phyloP scores from a whole-genome alignment of 2,888 invertebrate species.

The Megalurothrips usitatus region DNA sequence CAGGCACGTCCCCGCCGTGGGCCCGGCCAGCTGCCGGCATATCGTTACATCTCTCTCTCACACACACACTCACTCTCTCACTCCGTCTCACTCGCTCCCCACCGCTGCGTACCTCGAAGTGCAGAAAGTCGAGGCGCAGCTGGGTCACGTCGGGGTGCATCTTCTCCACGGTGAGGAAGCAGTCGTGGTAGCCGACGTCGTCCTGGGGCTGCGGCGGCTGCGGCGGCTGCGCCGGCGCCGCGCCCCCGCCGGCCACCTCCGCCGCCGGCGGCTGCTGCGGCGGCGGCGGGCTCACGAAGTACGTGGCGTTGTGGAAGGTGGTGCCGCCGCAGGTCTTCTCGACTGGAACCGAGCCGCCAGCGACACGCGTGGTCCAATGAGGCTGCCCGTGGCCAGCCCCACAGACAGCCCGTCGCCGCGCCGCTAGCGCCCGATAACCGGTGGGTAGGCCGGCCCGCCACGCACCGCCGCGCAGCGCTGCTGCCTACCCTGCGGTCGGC shows the following conservation, averaged over 20 bases:
- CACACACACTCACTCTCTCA: too few species aligned
- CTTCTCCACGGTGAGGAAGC: conserved; percentile 61
- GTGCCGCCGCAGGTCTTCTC: conserved; percentile 62
- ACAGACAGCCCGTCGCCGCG: too few species aligned
- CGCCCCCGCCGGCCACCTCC: conserved; percentile 43
- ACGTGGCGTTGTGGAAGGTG: conserved; percentile 58
- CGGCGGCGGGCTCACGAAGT: conserved; percentile 68
- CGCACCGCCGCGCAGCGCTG: neutral
- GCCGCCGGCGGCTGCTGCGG: conserved; percentile 56
- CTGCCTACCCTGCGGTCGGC: neutral
- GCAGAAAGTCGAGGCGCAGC: conserved; percentile 63
- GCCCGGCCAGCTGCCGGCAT: conserved; percentile 57
- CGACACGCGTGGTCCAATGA: too few species aligned
- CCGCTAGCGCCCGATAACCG: neutral
- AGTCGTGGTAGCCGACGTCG: conserved; percentile 52
- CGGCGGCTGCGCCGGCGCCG: conserved; percentile 50
- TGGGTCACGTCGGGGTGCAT: conserved; percentile 59
- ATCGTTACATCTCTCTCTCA: too few species aligned
- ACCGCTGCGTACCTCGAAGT: conserved; percentile 58
- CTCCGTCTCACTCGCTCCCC: neutral
- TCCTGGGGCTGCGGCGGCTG: conserved; percentile 58
- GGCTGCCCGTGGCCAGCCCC: too few species aligned
- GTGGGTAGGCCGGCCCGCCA: neutral
- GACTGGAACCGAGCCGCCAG: conserved; percentile 55
- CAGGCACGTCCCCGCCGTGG: conserved; percentile 62